Percentiles rank a stretch among this genome's conserved stretches.
Evolutionary conservation across 2,797 vertebrate genomes (phyloP).

Genomic region (Labroides dimidiatus): DNA sequence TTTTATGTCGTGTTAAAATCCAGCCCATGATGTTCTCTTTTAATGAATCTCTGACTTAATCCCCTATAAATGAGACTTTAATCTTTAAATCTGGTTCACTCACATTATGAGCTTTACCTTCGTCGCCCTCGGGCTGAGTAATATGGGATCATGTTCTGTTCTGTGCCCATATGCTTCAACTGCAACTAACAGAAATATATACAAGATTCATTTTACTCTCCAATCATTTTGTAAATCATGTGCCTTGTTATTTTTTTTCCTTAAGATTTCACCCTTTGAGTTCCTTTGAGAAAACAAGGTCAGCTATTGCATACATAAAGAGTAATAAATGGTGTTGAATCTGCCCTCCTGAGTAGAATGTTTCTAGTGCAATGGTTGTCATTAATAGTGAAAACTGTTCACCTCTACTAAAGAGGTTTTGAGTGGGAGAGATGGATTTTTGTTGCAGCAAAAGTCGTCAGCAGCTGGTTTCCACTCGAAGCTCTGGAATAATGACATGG

Average conservation of each 20-base stretch:
- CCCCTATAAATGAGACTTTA: neutral
- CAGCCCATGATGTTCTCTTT: neutral
- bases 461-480: slow-evolving; percentile 81
- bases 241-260: neutral
- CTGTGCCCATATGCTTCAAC: too few relatives aligned
- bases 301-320: neutral
- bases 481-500: slow-evolving; percentile 84
- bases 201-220: too few relatives aligned
- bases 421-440: slow-evolving; percentile 76
- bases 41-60: slow-evolving; percentile 4
- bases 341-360: slow-evolving; percentile 18
- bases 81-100: slow-evolving; percentile 9
- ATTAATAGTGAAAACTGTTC: slow-evolving; percentile 45
- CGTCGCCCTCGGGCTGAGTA: neutral
- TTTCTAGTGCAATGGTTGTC: slow-evolving; percentile 45
- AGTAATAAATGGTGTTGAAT: too few relatives aligned
- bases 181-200: too few relatives aligned
- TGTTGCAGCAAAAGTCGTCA: slow-evolving; percentile 86
- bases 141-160: neutral
- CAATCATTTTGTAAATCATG: neutral
- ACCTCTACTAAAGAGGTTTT: slow-evolving; percentile 45
- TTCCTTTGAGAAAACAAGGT: neutral
- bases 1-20: neutral
- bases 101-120: neutral
- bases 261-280: neutral